A percentile compares a stretch with the other conserved stretches of the same genome.
Evolutionary conservation across 1,140 invertebrate species (phyloP).

Genomic region (Drosophila pachea): DNA sequence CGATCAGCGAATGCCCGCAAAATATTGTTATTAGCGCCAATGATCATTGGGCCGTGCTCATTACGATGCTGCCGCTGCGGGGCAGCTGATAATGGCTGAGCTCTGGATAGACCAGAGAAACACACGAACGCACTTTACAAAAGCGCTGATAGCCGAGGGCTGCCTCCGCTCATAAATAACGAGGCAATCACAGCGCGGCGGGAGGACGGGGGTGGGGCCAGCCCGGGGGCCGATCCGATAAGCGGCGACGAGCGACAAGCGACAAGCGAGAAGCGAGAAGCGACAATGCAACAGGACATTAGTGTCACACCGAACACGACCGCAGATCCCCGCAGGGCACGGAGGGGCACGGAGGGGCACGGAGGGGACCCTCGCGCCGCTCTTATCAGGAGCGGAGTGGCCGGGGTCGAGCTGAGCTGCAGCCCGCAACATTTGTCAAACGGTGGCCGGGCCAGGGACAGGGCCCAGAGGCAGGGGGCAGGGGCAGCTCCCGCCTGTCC

Average conservation of each 20-base stretch:
- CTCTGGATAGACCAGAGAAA: slow-evolving; percentile 15
- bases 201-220: background rate
- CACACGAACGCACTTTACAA: slow-evolving; percentile 62
- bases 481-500: slow-evolving; percentile 29
- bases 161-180: slow-evolving; percentile 35
- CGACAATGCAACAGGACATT: slow-evolving; percentile 70
- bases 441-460: slow-evolving; percentile 5
- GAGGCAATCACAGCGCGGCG: slow-evolving; percentile 32
- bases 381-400: background rate
- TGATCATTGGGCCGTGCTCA: background rate
- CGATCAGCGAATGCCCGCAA: slow-evolving; percentile 57
- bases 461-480: too few relatives aligned
- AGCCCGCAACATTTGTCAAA: slow-evolving; percentile 70
- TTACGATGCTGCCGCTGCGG: background rate
- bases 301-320: slow-evolving; percentile 69
- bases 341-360: too few relatives aligned
- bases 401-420: too few relatives aligned
- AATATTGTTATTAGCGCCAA: slow-evolving; percentile 61
- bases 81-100: slow-evolving; percentile 35
- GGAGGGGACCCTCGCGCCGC: too few relatives aligned
- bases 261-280: slow-evolving; percentile 57
- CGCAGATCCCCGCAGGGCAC: slow-evolving; percentile 31
- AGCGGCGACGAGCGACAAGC: slow-evolving; percentile 65
- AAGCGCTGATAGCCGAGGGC: slow-evolving; percentile 22
- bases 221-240: slow-evolving; percentile 44